Base-by-base conservation (phyloP, 2,888 invertebrate genomes). In the Pandemis corylana region DNA sequence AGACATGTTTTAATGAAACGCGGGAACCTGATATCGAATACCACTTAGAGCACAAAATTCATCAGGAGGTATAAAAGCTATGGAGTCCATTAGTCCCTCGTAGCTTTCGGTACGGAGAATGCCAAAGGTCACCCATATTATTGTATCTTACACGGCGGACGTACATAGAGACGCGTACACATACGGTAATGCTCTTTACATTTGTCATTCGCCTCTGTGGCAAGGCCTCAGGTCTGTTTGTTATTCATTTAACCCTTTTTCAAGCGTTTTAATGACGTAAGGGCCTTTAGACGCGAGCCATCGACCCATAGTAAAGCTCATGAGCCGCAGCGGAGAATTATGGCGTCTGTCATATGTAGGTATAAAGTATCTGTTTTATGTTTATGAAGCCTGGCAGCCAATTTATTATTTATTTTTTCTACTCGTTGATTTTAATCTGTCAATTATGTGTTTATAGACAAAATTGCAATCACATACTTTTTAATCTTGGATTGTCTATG, bases 81-180 rank as follows among this genome's bases (percentile, higher is more conserved):
- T 75, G 66, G 88, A 88, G 86, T 86, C 89, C 88, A 89, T 90
- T 89, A 90, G 85, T 79, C 78, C 71, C 78, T 72, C 79, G 82
- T 80, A 81, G 78, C 81, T 81, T 81, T 80, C 75, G 62, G 44
- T 36, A 76, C 77, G 76, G 83, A 79, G 81, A 87, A 90, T 85
- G 83, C 80, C 82, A 87, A 86, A 87, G 89, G 89, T 87, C 86
- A 79, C 81, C 78, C 78, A 78, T 78, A 67, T 70, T 74, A 74
- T 67, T 75, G 75, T 75, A 71, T 71, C 67, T 70, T 71, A 71
- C 67, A 46, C 66, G 61, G n/a, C 53, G 61, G 49, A 75, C 69
- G 59, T 61, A 59, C 20, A 20, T 64, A 59, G 20, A 49, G 49
- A 49, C 51, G 62, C 51, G 64, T 7, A n/a, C 56, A 12, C 56